Percentiles rank a stretch among this genome's conserved stretches.
Evolutionary conservation across 2,113 vertebrate species (phyloP).

Genomic region (Phyllostomus hastatus): DNA sequence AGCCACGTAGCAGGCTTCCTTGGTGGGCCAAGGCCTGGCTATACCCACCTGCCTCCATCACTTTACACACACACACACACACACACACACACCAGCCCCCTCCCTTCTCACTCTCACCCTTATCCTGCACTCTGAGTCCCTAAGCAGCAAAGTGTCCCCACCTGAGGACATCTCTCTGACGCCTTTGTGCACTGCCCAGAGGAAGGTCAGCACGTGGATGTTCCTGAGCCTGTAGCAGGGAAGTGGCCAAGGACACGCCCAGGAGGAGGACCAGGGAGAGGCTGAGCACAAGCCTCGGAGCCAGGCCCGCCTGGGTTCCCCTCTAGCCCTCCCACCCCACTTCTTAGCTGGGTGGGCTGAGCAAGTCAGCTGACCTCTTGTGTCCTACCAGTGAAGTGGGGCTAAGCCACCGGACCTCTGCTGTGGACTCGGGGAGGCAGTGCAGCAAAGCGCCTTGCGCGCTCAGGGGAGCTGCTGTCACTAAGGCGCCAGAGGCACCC

Average conservation of each 20-base stretch:
- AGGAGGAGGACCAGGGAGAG: not conserved
- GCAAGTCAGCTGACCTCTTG: not conserved
- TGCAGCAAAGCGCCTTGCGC: rapidly evolving
- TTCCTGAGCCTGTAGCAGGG: not conserved
- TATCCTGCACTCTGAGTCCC: not conserved
- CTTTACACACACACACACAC: not conserved
- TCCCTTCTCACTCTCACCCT: not conserved
- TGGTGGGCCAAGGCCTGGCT: not conserved
- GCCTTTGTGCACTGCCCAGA: not conserved
- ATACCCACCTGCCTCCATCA: not conserved
- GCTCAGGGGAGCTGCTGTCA: not conserved
- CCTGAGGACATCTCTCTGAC: not conserved
- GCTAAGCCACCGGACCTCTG: not conserved
- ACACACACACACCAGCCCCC: too few relatives aligned
- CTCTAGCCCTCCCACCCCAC: not conserved
- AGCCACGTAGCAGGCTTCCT: not conserved
- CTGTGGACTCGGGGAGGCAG: not conserved
- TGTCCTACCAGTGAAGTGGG: not conserved
- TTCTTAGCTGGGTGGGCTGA: not conserved
- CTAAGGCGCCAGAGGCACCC: not conserved
- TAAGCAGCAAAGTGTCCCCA: not conserved
- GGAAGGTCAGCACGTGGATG: not conserved
- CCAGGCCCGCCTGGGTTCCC: not conserved
- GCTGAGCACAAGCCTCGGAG: not conserved
- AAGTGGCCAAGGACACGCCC: not conserved